Percentiles rank a stretch among this genome's conserved stretches.
These are phyloP conservation scores for Tachycineta bicolor DNA, from an alignment of 2,113 vertebrate genomes.

Conservation along the genomic window DNA sequence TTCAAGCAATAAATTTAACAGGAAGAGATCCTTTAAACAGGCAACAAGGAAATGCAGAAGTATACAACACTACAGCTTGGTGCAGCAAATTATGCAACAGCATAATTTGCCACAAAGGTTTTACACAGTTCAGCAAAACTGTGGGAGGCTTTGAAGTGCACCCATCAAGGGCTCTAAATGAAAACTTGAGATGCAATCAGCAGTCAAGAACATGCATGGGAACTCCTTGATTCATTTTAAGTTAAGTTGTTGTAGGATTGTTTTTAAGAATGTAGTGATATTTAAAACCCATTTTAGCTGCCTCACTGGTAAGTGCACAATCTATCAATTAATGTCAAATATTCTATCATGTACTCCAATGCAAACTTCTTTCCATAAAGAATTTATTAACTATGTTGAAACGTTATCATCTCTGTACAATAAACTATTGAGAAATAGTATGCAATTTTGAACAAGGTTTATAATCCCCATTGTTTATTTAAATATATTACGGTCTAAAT, in stretches of 20 bases:
- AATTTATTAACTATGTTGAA: not conserved
- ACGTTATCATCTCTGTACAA: not conserved
- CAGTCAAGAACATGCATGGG: not conserved
- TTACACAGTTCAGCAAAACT: conserved; percentile 3
- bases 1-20: not conserved
- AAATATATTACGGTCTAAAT: not conserved
- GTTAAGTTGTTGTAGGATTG: not conserved
- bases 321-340: not conserved
- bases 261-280: not conserved
- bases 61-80: not conserved
- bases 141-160: conserved; percentile 15
- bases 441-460: not conserved
- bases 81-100: conserved; percentile 10
- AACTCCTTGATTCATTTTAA: not conserved
- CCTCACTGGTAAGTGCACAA: not conserved
- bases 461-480: not conserved
- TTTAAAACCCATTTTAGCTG: not conserved
- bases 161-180: not conserved
- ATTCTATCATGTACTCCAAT: not conserved
- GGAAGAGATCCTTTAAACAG: not conserved
- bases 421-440: not conserved
- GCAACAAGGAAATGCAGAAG: conserved; percentile 19
- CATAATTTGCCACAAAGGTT: not conserved
- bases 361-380: not conserved
- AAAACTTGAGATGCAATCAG: conserved; percentile 3